Percentiles rank a stretch among this genome's conserved stretches.
These are phyloP conservation scores for Neodon shergylaensis DNA, from an alignment of 2,113 vertebrate species.

Conservation along the genomic window DNA sequence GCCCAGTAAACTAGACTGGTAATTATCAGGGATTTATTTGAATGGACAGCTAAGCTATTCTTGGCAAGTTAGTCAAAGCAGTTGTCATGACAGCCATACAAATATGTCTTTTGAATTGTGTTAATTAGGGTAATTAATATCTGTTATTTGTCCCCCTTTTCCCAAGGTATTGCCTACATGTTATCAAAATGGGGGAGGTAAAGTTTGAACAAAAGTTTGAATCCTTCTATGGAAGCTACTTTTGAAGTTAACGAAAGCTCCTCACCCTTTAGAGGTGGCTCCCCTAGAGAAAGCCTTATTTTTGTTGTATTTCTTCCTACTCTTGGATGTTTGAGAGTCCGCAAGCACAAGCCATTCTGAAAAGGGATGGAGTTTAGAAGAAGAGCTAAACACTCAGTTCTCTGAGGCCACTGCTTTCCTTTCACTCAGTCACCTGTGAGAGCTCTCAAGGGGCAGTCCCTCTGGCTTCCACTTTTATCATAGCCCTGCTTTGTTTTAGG, in stretches of 20 bases:
- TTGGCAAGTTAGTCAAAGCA: slow-evolving; percentile 91
- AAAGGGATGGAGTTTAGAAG: slow-evolving; percentile 59
- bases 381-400: slow-evolving; percentile 56
- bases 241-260: slow-evolving; percentile 49
- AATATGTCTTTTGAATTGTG: slow-evolving; percentile 89
- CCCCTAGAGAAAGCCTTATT: slow-evolving; percentile 14
- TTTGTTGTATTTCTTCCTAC: slow-evolving; percentile 28
- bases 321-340: slow-evolving; percentile 53
- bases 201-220: slow-evolving; percentile 38
- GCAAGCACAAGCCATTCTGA: slow-evolving; percentile 35
- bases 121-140: slow-evolving; percentile 94
- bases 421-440: slow-evolving; percentile 43
- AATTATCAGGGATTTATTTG: slow-evolving; percentile 97
- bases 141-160: slow-evolving; percentile 85
- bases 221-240: slow-evolving; percentile 45
- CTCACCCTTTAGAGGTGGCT: neutral
- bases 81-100: slow-evolving; percentile 91
- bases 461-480: slow-evolving; percentile 53
- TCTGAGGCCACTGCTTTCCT: slow-evolving; percentile 52
- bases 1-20: slow-evolving; percentile 93
- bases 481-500: slow-evolving; percentile 45
- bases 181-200: slow-evolving; percentile 80
- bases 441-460: neutral
- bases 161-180: slow-evolving; percentile 82
- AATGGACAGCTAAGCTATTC: slow-evolving; percentile 92